phyloP scores from a whole-genome alignment of 2,888 invertebrate genomes.

The Dichetophora obliterata region DNA sequence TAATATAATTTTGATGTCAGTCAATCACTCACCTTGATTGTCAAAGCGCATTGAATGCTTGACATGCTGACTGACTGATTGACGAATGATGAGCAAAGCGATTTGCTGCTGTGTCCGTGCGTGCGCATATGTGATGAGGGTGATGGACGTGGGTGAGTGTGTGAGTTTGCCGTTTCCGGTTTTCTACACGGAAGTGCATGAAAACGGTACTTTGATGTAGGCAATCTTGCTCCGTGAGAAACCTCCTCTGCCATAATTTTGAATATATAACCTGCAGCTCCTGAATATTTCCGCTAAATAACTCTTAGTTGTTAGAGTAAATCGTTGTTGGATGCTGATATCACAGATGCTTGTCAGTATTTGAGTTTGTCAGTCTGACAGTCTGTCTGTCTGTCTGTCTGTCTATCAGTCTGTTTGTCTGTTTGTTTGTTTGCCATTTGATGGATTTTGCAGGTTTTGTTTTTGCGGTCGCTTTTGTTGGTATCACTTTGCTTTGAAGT shows the following conservation, averaged over 20 bases:
- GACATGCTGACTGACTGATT: constrained; percentile 9
- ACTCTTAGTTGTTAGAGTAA: no score
- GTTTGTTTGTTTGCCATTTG: not conserved
- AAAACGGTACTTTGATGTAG: not conserved
- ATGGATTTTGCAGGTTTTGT: not conserved
- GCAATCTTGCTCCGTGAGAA: not conserved
- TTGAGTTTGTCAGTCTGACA: not conserved
- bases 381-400: not conserved
- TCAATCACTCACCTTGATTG: not conserved
- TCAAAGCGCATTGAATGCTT: not conserved
- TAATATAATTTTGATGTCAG: not conserved
- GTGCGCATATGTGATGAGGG: no score
- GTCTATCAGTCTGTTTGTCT: not conserved
- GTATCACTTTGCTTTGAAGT: not conserved
- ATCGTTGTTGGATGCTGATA: no score
- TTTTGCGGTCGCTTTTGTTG: not conserved
- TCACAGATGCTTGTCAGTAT: not conserved
- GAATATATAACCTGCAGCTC: not conserved
- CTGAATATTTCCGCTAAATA: not conserved
- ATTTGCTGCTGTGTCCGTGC: not conserved
- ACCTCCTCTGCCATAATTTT: not conserved
- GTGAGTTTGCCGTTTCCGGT: no score
- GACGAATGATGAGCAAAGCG: not conserved
- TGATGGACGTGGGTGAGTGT: no score
- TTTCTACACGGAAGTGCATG: no score